Evolutionary conservation across 1,140 invertebrate genomes (phyloP).

Genomic region (Telenomus remus): DNA sequence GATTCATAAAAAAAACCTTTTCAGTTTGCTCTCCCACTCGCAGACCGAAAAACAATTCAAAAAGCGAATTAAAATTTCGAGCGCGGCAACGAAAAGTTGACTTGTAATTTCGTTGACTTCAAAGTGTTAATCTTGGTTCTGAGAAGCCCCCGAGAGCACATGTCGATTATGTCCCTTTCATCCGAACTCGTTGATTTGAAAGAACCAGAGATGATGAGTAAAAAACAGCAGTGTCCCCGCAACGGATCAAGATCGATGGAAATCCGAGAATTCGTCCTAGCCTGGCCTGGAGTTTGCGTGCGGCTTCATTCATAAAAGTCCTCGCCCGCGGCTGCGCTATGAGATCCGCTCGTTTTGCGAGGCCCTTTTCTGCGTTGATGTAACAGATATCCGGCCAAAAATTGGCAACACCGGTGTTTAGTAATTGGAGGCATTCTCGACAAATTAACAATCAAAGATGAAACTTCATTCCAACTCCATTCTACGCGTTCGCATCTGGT

Average conservation of each 20-base stretch:
- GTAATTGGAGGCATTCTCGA: slow-evolving; percentile 13
- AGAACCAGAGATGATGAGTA: neutral
- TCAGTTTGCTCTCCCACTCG: too few relatives aligned
- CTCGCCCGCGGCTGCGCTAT: slow-evolving; percentile 54
- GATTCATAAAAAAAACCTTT: neutral
- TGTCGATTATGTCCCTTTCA: slow-evolving; percentile 7
- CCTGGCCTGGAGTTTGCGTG: slow-evolving; percentile 59
- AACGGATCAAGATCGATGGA: slow-evolving; percentile 67
- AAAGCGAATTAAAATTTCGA: too few relatives aligned
- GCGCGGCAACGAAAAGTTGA: too few relatives aligned
- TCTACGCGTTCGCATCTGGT: too few relatives aligned
- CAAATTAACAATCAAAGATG: neutral
- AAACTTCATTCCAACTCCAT: too few relatives aligned
- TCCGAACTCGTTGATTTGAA: neutral
- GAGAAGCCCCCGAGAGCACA: neutral
- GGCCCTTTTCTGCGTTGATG: slow-evolving; percentile 51
- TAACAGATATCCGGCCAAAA: slow-evolving; percentile 64
- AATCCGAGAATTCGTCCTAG: slow-evolving; percentile 61
- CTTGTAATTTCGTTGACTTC: too few relatives aligned
- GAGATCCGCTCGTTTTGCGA: slow-evolving; percentile 71
- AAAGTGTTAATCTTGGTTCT: neutral
- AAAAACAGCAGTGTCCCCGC: slow-evolving; percentile 64
- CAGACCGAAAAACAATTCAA: too few relatives aligned
- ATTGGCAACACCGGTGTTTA: slow-evolving; percentile 24
- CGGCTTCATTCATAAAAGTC: slow-evolving; percentile 65